These are phyloP conservation scores for Spodoptera litura DNA, from an alignment of 1,140 invertebrate genomes.

Conservation along the genomic window DNA sequence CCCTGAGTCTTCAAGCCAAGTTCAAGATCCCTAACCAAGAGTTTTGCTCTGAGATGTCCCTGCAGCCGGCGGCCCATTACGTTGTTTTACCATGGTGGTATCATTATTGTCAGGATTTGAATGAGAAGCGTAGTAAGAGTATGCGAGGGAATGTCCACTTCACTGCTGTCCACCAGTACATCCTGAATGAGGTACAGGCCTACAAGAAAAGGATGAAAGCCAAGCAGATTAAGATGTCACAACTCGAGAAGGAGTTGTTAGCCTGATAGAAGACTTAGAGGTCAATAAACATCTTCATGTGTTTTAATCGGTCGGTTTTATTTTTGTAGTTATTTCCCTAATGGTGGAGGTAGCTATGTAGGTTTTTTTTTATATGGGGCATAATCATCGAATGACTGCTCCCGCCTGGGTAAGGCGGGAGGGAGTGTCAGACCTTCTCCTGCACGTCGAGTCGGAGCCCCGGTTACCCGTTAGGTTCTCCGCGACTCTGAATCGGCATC, in stretches of 20 bases:
- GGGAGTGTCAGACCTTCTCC: too few species aligned
- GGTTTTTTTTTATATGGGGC: too few species aligned
- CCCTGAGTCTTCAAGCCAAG: constrained; percentile 21
- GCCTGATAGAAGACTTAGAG: not conserved
- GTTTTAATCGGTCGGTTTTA: not conserved
- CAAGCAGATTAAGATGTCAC: not conserved
- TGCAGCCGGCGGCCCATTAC: constrained; percentile 46
- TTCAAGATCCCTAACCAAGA: constrained; percentile 58
- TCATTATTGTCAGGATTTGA: constrained; percentile 59
- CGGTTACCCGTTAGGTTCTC: too few species aligned
- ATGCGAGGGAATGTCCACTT: not conserved
- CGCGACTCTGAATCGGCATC: too few species aligned
- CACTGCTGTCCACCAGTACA: constrained; percentile 47
- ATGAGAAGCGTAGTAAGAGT: constrained; percentile 43
- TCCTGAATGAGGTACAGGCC: constrained; percentile 51
- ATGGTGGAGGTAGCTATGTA: too few species aligned
- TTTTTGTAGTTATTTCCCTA: not conserved
- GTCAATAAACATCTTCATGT: not conserved
- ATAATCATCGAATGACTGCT: too few species aligned
- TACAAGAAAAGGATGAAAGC: constrained; percentile 44
- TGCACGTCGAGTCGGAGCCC: too few species aligned
- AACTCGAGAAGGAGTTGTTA: not conserved
- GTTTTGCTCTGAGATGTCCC: constrained; percentile 61
- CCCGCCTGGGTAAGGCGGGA: too few species aligned
- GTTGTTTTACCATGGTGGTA: constrained; percentile 69